Evolutionary conservation across 2,888 invertebrate genomes (phyloP), one percentile per base, ranked within the genome.

Genomic region (Ramazzottius varieornatus): DNA sequence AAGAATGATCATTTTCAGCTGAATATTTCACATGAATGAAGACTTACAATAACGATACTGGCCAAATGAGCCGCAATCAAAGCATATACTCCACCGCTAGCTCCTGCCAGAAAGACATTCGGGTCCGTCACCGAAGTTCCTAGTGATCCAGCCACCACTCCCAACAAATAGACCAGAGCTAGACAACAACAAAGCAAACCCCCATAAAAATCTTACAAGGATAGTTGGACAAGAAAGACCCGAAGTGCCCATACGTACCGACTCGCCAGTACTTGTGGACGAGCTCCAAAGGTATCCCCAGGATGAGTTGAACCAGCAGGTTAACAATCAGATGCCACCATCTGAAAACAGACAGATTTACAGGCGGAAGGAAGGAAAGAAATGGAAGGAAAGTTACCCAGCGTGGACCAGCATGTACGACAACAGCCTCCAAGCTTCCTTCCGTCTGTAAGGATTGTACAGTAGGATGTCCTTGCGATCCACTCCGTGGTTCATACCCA

Each of bases 341-440:
- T 65, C 88, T 88, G 40, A 8, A 40, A 20, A 40, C 40, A 40
- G 40, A 40, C 40, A 40, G 40, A 40, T 20, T 13, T 8, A 40
- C 40, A 40, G 40, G 20, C 40, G 20, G 40, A 40, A 8, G 20
- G 40, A 40, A 8, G 20, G 40, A 40, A 8, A 40, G 40, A 40
- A 13, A 40, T 40, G 40, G 40, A 40, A 8, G 20, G 8, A 20
- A 13, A 40, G 20, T 64, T 69, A 77, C 75, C 91, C 91, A 68
- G 89, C 86, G 76, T 94, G 94, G 32, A 94, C 88, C 74, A 94
- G 84, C 90, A 93, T 93, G 74, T 98, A 98, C 0, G 88, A 86
- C 64, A 92, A 71, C 75, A 84, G 96, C 71, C 96, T 80, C 96
- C 96, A 98, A 0, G 84, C 85, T 78, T 98, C 86, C 66, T 84